Evolutionary conservation across 2,888 invertebrate genomes (phyloP).

Genomic region (Fissipunctia ypsillon): DNA sequence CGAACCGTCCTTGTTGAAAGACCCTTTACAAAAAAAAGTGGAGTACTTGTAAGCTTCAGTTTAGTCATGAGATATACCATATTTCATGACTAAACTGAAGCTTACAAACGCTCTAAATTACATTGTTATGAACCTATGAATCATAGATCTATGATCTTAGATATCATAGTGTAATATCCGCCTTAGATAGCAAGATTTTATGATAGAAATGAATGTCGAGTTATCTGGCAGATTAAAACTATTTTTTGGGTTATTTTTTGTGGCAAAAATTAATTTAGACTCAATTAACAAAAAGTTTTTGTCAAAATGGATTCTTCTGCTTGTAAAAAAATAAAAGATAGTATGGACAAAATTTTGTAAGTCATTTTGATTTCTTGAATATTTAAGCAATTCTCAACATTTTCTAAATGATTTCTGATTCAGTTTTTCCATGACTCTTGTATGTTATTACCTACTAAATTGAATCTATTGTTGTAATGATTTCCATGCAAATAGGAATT

Average conservation of each 20-base stretch:
- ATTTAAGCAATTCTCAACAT: background rate
- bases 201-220: background rate
- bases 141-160: no score
- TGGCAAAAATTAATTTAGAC: no score
- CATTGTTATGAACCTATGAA: no score
- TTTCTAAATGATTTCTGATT: background rate
- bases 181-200: no score
- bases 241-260: background rate
- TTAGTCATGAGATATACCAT: no score
- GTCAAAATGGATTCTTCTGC: background rate
- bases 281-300: constrained; percentile 2
- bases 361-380: background rate
- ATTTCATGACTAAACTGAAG: no score
- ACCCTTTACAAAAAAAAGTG: no score
- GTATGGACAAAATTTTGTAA: background rate
- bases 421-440: constrained; percentile 46
- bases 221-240: background rate
- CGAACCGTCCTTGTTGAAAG: no score
- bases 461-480: constrained; percentile 28
- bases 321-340: background rate
- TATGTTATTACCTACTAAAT: constrained; percentile 51
- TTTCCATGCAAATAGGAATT: constrained; percentile 54
- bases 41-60: no score
- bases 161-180: no score
- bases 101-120: no score